phyloP scores from a whole-genome alignment of 2,113 vertebrate genomes.

The Xiphorhynchus elegans region DNA sequence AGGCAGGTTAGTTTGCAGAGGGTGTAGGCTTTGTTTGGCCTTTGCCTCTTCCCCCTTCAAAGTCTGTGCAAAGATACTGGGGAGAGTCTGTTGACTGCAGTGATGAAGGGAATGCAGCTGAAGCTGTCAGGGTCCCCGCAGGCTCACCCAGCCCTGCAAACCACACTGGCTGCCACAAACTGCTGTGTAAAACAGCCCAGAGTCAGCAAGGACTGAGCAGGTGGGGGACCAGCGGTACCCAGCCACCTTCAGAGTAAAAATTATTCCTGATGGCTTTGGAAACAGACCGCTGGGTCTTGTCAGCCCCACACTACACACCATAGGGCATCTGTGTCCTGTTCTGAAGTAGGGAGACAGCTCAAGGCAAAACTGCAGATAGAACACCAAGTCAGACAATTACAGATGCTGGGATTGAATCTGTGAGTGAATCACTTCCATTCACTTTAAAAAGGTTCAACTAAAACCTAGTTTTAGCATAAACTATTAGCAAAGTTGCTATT shows the following conservation, averaged over 20 bases:
- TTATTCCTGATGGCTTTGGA: fast-evolving
- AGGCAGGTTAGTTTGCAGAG: background rate
- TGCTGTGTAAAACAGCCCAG: background rate
- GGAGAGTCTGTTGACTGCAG: background rate
- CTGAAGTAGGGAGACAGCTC: background rate
- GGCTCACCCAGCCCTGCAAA: background rate
- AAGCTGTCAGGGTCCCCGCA: background rate
- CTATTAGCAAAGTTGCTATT: background rate
- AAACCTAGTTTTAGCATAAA: background rate
- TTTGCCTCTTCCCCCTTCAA: background rate
- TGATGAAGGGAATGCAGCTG: background rate
- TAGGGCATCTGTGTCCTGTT: fast-evolving
- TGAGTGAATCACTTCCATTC: background rate
- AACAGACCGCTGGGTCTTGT: background rate
- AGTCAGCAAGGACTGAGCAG: background rate
- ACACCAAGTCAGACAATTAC: background rate
- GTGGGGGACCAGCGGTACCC: background rate
- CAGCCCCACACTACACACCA: background rate
- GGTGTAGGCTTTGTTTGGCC: background rate
- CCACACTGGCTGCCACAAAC: background rate
- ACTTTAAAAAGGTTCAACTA: background rate
- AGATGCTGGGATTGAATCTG: background rate
- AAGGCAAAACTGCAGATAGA: background rate
- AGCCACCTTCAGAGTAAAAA: background rate
- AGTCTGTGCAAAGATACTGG: background rate